These are phyloP conservation scores for Anodontia alba DNA, from an alignment of 2,888 invertebrate genomes.

Conservation along the genomic window DNA sequence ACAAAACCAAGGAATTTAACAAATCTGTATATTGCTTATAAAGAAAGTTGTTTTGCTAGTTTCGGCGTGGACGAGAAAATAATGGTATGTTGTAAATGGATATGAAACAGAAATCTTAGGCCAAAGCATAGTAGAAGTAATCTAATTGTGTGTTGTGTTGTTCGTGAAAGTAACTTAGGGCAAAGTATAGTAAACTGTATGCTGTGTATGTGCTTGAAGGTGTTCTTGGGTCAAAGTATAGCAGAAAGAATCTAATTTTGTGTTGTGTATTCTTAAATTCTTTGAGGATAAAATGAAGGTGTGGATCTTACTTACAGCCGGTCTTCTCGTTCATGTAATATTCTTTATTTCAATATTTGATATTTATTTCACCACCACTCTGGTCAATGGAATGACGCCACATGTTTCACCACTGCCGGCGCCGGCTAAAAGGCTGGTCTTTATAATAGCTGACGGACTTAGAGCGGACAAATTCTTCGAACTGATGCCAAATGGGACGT, in stretches of 20 bases:
- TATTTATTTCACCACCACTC: conserved; percentile 57
- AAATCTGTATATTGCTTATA: too few species aligned
- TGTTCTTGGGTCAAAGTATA: not conserved
- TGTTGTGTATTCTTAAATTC: too few species aligned
- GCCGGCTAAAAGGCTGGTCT: conserved; percentile 47
- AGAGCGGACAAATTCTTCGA: conserved; percentile 46
- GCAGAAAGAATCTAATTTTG: too few species aligned
- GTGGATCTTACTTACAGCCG: conserved; percentile 44
- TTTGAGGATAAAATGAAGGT: conserved; percentile 37
- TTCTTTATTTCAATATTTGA: conserved; percentile 61
- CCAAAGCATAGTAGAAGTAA: too few species aligned
- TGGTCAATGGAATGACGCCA: conserved; percentile 54
- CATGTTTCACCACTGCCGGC: conserved; percentile 47
- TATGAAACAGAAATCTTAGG: too few species aligned
- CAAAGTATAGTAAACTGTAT: too few species aligned
- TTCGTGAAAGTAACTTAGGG: too few species aligned
- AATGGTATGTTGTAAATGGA: too few species aligned
- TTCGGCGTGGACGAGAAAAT: too few species aligned
- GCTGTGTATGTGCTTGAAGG: not conserved
- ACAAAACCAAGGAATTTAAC: too few species aligned
- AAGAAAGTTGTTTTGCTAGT: too few species aligned
- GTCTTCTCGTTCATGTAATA: conserved; percentile 41
- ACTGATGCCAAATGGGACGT: conserved; percentile 38
- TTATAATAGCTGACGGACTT: conserved; percentile 48
- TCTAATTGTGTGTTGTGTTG: too few species aligned